Base-by-base conservation (phyloP, 2,888 invertebrate genomes). In the Hirtodrosophila histrioides region DNA sequence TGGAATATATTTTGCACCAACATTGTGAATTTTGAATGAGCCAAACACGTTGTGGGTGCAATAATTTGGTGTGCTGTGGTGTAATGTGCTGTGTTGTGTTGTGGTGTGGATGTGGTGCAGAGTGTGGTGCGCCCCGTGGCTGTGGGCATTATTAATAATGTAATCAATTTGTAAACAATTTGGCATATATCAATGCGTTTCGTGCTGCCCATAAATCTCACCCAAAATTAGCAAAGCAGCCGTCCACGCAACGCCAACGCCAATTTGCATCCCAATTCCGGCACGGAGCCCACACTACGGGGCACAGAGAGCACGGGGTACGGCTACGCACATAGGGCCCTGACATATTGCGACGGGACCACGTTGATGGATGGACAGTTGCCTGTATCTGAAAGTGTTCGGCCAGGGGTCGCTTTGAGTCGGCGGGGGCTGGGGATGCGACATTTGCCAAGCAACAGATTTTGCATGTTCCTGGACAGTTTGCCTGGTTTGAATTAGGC, bases 121-220 rank as follows among this genome's bases (percentile, higher is more conserved):
- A 27, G 31, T 31, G 31, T 49, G 37, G 12, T 35, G 12, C 43
- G 27, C 6, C 45, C 31, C 17, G 48, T 46, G 62, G 51, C 57
- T 61, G 63, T 65, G 77, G 83, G 83, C 83, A 82, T 86, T 83
- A 83, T 83, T 83, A 83, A 86, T 86, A 83, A 83, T 83, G 86
- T 73, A 83, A 86, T 83, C 86, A 83, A 83, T 83, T 83, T 86
- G 86, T 83, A 83, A 83, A 83, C 86, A 86, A 86, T 83, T 83
- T 83, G 86, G 86, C 84, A 83, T 83, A 83, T 77, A 83, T 83
- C 82, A 83, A 86, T 86, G 86, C 72, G 65, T 75, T 83, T 66
- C 86, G 83, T 83, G 81, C 67, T 64, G 78, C 58, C 73, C 83
- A 86, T 83, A 86, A 83, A 83, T 83, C 86, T 80, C 69, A 64